phyloP scores from a whole-genome alignment of 1,140 invertebrate species.

The Heliothis subflexa region DNA sequence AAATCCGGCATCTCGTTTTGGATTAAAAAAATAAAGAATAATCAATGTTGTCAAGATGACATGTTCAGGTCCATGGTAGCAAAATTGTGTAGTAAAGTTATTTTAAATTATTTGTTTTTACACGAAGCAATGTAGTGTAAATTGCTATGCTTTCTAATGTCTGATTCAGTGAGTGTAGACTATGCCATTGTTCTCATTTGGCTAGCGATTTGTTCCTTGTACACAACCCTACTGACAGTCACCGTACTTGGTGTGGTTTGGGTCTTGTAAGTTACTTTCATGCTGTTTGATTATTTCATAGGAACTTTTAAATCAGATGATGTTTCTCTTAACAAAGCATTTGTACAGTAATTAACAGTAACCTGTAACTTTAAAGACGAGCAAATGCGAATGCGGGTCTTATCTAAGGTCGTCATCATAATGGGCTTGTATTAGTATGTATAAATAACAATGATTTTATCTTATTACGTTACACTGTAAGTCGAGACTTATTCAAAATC shows the following conservation, averaged over 20 bases:
- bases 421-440: no score
- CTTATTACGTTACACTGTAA: no score
- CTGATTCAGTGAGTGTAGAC: slow-evolving; percentile 62
- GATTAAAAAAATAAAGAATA: slow-evolving; percentile 4
- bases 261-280: slow-evolving; percentile 65
- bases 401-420: no score
- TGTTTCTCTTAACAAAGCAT: no score
- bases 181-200: slow-evolving; percentile 64
- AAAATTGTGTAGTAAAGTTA: slow-evolving; percentile 38
- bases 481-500: no score
- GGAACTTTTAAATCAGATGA: no score
- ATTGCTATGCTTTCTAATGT: slow-evolving; percentile 62
- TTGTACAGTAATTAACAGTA: no score
- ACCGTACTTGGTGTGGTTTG: slow-evolving; percentile 65
- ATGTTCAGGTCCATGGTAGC: background rate
- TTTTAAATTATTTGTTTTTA: slow-evolving; percentile 45
- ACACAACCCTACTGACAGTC: slow-evolving; percentile 65
- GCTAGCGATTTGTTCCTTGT: slow-evolving; percentile 66
- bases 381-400: no score
- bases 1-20: background rate
- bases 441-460: no score
- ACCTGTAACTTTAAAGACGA: no score
- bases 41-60: slow-evolving; percentile 12
- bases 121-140: slow-evolving; percentile 59
- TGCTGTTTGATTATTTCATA: background rate